Evolutionary conservation across 2,888 invertebrate genomes (phyloP).

Genomic region (Spodoptera exigua): DNA sequence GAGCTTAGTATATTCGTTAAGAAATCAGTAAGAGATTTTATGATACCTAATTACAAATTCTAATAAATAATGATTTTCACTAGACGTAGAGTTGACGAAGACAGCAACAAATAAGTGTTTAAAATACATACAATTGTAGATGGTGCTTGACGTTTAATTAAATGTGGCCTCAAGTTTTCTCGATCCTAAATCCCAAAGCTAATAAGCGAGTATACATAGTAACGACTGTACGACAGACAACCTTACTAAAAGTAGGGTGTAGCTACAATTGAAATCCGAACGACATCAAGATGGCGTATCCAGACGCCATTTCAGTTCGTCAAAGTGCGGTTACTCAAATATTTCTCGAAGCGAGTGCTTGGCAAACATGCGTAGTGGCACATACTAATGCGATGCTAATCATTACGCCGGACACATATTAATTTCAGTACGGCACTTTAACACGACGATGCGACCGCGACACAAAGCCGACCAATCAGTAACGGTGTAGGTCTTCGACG

Average conservation of each 20-base stretch:
- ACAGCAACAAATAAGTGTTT: neutral
- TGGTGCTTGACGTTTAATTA: neutral
- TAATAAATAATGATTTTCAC: neutral
- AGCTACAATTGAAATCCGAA: conserved; percentile 51
- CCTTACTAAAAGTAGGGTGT: conserved; percentile 29
- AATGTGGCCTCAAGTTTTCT: no score
- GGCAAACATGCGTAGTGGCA: conserved; percentile 77
- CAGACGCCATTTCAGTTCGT: conserved; percentile 64
- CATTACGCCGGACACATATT: conserved; percentile 84
- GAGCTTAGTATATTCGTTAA: conserved; percentile 29
- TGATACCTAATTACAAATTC: neutral
- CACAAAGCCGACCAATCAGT: conserved; percentile 74
- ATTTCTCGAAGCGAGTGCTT: conserved; percentile 77
- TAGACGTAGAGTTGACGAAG: neutral
- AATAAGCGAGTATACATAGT: no score
- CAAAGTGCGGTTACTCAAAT: conserved; percentile 79
- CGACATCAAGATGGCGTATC: conserved; percentile 59
- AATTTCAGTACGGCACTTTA: conserved; percentile 83
- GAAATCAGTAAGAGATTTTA: conserved; percentile 23
- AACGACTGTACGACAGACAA: conserved; percentile 23
- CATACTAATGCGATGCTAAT: conserved; percentile 87
- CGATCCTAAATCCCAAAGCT: no score
- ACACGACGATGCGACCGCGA: conserved; percentile 65
- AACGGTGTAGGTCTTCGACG: conserved; percentile 73
- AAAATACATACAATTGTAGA: neutral